These are phyloP conservation scores for Planiliza haematocheilus DNA, from an alignment of 2,113 vertebrate genomes.

Conservation along the genomic window DNA sequence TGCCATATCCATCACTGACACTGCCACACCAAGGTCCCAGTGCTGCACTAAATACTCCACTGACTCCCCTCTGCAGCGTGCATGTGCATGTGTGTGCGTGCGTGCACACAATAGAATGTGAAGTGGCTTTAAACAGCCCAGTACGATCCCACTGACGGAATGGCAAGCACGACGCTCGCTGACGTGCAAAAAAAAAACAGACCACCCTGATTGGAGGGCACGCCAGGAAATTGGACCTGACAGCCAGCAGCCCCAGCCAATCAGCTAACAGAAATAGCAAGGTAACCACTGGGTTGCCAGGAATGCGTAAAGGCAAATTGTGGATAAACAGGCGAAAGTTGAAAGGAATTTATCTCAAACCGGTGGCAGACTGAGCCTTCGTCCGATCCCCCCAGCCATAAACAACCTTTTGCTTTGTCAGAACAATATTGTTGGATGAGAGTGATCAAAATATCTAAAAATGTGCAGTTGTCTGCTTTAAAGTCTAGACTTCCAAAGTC, in stretches of 20 bases:
- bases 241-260: slow-evolving; percentile 67
- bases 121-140: slow-evolving; percentile 65
- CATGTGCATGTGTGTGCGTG: slow-evolving; percentile 2
- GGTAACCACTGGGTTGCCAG: slow-evolving; percentile 49
- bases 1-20: slow-evolving; percentile 79
- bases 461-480: too few relatives aligned
- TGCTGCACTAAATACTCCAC: slow-evolving; percentile 62
- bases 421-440: neutral
- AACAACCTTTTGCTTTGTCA: slow-evolving; percentile 25
- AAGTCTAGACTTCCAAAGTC: too few relatives aligned
- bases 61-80: slow-evolving; percentile 8
- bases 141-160: slow-evolving; percentile 46
- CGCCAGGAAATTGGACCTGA: slow-evolving; percentile 78
- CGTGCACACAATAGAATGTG: slow-evolving; percentile 45
- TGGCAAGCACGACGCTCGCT: slow-evolving; percentile 64
- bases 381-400: slow-evolving; percentile 11
- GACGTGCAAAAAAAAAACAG: slow-evolving; percentile 68
- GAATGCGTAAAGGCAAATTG: slow-evolving; percentile 38
- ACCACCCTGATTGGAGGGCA: slow-evolving; percentile 69
- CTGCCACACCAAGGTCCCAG: slow-evolving; percentile 66
- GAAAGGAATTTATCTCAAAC: slow-evolving; percentile 30
- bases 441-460: neutral
- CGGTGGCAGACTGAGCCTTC: slow-evolving; percentile 2
- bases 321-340: slow-evolving; percentile 22
- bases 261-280: slow-evolving; percentile 51